Evolutionary conservation across 2,888 invertebrate species (phyloP), one percentile per base, ranked within the genome.

Genomic region (Eudasyphora cyanicolor): DNA sequence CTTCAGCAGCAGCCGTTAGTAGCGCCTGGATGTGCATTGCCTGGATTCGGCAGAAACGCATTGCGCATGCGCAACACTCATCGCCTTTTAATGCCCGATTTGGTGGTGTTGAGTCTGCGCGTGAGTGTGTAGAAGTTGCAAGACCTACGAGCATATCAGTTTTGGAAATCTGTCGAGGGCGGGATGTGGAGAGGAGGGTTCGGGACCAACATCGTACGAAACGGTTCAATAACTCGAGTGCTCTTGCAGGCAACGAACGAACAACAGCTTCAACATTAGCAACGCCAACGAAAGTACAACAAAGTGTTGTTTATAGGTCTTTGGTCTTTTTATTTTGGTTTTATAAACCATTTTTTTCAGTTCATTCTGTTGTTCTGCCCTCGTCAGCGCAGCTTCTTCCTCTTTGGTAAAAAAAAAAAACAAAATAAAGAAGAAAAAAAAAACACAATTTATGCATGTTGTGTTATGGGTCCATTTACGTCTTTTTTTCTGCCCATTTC

Each of bases 371-470:
- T 35, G 19, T 35, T 64, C 17, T 12, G 54, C 24, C 12, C 54
- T 19, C 10, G 19, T 54, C 12, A 21, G 17, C 24, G 19, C 21
- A 21, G 21, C 24, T 64, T 64, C 64, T 38, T 21, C 42, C 21
- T 42, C 67, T 67, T 67, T 67, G 38, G 21, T 64, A 4, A 10
- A 24, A 60, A 29, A 57, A 24, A 14, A n/a, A n/a, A n/a, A 2
- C 19, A 24, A 60, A 29, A 57, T 27, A 14, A 57, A 27, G 14
- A 27, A 57, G 27, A 57, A 57, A 45, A n/a, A 45, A 60, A 60
- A 60, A 67, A 67, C 38, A 67, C 67, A 67, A 67, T 67, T 67
- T 71, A 71, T 71, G 49, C 60, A 73, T 73, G 73, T 73, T 35
- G 38, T 60, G 38, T 67, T 73, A 60, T 73, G 57, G 73, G 73